Conservation (phyloP, 1,140 invertebrate genomes). For the Hyles euphorbiae region DNA sequence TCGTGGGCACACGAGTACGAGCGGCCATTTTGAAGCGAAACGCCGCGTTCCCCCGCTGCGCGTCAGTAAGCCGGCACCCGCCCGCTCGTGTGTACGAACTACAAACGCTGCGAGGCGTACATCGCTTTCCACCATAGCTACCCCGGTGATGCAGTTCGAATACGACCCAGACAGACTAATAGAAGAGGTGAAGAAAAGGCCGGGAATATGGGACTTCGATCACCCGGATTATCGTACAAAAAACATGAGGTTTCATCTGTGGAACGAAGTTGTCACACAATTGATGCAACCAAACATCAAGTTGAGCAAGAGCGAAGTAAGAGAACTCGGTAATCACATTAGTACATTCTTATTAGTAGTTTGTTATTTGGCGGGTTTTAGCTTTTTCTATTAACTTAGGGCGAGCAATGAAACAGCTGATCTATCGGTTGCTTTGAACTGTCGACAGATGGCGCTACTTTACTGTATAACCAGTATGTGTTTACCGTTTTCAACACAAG, state of each 20-base stretch:
- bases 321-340: slow-evolving; percentile 49
- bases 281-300: slow-evolving; percentile 47
- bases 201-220: slow-evolving; percentile 63
- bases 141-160: slow-evolving; percentile 54
- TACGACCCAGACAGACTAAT: slow-evolving; percentile 61
- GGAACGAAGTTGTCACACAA: slow-evolving; percentile 54
- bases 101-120: slow-evolving; percentile 10
- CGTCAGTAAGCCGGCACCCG: slow-evolving; percentile 60
- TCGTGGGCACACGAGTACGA: slow-evolving; percentile 30
- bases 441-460: too few relatives aligned
- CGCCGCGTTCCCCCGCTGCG: slow-evolving; percentile 56
- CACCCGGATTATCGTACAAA: slow-evolving; percentile 49
- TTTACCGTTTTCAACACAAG: too few relatives aligned
- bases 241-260: slow-evolving; percentile 44
- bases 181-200: slow-evolving; percentile 58
- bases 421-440: too few relatives aligned
- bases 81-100: slow-evolving; percentile 41
- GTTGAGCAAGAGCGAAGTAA: slow-evolving; percentile 56
- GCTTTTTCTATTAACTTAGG: too few relatives aligned
- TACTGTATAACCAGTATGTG: too few relatives aligned
- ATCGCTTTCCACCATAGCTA: not conserved
- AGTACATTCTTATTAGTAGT: not conserved
- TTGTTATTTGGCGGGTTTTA: too few relatives aligned
- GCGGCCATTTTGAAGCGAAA: slow-evolving; percentile 57
- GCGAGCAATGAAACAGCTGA: too few relatives aligned